Evolutionary conservation across 2,888 invertebrate genomes (phyloP), one percentile per base, ranked within the genome.

Genomic region (Parochlus steinenii): DNA sequence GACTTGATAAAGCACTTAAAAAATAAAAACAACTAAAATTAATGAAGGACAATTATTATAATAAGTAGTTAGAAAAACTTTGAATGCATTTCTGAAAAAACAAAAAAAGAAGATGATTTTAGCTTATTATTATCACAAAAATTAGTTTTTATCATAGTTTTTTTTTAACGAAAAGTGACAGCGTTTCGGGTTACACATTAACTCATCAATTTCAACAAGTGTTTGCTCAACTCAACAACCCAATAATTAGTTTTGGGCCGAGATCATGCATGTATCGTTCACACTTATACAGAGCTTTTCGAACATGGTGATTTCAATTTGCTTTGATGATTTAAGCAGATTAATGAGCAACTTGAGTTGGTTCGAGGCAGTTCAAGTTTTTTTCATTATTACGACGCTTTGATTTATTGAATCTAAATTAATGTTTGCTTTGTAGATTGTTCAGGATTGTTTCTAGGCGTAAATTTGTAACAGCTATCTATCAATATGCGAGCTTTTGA

Each of bases 211-310:
- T 19, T 12, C 5, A 4, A 3, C 30, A 30, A 7, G 15, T 30
- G 2, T 19, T 19, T 8, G 5, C 20, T 6, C 30, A 18, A 2
- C 19, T 30, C 5, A 30, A 11, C 8, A n/a, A n/a, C 3, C 12
- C 4, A 19, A 14, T 1, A 19, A 18, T 2, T 18, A 19, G 2
- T 2, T 17, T 10, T 30, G 30, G 30, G 30, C 30, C 10, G 30
- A 30, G 10, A 19, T 19, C n/a, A 30, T 30, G 18, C 18, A 30
- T n/a, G 5, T 30, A 5, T 19, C 30, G 2, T 11, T 19, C 10
- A 30, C 30, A 10, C 20, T 30, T n/a, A 8, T 12, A 11, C 20
- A 20, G 30, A 19, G n/a, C 5, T 30, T 30, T 30, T 12, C 15
- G 3, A 20, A 30, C n/a, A 30, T 30, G 18, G 5, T 30, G 3